Evolutionary conservation across 2,797 vertebrate genomes (phyloP).

Genomic region (Chromis chromis): DNA sequence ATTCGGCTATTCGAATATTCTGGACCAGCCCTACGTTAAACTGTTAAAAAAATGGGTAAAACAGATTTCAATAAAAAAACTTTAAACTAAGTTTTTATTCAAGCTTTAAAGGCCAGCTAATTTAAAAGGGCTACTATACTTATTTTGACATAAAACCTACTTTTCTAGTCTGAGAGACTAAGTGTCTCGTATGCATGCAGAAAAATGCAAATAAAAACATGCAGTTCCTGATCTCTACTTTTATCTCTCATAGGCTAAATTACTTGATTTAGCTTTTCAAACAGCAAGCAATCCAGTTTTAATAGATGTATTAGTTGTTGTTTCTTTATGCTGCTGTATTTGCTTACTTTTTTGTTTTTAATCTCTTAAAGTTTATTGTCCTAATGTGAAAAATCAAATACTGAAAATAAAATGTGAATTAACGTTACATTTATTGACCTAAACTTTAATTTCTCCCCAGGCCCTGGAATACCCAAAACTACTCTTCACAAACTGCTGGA

Average conservation of each 20-base stretch:
- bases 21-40: no score
- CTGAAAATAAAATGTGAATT: neutral
- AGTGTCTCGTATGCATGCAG: no score
- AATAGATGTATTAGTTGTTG: neutral
- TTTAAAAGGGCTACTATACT: no score
- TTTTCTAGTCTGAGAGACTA: no score
- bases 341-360: neutral
- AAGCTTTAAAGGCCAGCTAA: no score
- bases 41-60: no score
- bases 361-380: neutral
- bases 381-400: neutral
- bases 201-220: no score
- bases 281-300: neutral
- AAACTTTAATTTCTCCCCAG: constrained; percentile 38
- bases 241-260: neutral
- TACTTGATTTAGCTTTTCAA: neutral
- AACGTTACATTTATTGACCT: neutral
- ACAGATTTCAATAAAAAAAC: no score
- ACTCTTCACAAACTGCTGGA: constrained; percentile 73
- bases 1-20: no score
- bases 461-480: constrained; percentile 76
- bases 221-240: neutral
- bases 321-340: neutral
- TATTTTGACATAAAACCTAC: no score
- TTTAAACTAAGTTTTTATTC: no score